A percentile compares a stretch with the other conserved stretches of the same genome.
phyloP scores from a whole-genome alignment of 2,888 invertebrate species.

The Nomada hirtipes region DNA sequence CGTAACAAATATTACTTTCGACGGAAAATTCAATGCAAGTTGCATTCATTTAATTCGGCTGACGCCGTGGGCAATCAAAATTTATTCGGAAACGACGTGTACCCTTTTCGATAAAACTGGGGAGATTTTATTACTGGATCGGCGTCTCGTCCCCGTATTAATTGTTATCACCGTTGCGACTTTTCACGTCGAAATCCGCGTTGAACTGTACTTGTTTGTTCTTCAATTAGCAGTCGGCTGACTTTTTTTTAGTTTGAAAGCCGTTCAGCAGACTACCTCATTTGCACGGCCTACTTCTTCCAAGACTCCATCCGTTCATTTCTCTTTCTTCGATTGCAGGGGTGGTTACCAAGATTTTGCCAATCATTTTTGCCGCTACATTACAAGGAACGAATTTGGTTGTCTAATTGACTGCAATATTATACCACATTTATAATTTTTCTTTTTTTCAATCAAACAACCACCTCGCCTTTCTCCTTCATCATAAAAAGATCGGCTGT shows the following conservation, averaged over 20 bases:
- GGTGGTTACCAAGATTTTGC: slow-evolving; percentile 2
- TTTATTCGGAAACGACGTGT: background rate
- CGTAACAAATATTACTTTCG: background rate
- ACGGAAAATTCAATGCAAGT: too few relatives aligned
- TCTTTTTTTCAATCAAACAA: too few relatives aligned
- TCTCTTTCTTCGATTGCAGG: slow-evolving; percentile 11
- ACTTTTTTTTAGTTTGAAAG: slow-evolving; percentile 64
- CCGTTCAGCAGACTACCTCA: slow-evolving; percentile 68
- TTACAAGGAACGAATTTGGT: background rate
- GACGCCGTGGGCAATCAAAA: background rate
- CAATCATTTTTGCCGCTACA: background rate
- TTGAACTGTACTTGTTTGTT: slow-evolving; percentile 79
- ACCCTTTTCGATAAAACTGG: too few relatives aligned
- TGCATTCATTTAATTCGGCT: background rate
- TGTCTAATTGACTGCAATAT: too few relatives aligned
- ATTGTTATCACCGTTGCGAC: slow-evolving; percentile 2
- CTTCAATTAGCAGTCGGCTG: slow-evolving; percentile 77
- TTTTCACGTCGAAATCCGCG: slow-evolving; percentile 43
- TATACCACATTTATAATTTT: too few relatives aligned
- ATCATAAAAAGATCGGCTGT: too few relatives aligned
- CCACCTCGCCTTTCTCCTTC: too few relatives aligned
- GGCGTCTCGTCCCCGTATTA: background rate
- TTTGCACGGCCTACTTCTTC: slow-evolving; percentile 79
- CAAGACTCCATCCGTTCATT: slow-evolving; percentile 48
- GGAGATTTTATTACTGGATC: background rate